Evolutionary conservation across 2,888 invertebrate species (phyloP), one percentile per base, ranked within the genome.

Genomic region (Xanthorhoe spadicearia): DNA sequence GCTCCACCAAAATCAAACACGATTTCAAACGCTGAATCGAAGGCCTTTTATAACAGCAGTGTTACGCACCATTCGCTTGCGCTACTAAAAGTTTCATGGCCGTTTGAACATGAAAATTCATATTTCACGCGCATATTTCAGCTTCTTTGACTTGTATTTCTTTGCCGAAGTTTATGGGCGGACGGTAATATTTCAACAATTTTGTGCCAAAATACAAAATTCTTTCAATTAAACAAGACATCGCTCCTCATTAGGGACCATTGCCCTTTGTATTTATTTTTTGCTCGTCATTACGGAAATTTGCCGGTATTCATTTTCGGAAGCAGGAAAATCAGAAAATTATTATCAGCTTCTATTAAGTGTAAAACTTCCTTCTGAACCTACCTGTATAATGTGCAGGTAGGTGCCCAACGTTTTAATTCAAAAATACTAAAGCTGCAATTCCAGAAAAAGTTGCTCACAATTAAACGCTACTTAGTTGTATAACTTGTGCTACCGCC

Each of bases 71-170:
- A 57, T 53, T 54, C 49, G 57, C 48, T 51, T 17, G 28, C 28
- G 63, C 52, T 52, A 19, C 63, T 58, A 17, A 54, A 64, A 58
- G 54, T 59, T 64, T 63, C 52, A 63, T 17, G 57, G 52, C 15
- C 57, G 63, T 48, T 57, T 35, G 19, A 52, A 58, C 63, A 63
- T 64, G 49, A 38, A 49, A 54, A 54, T 59, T 58, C 48, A 58
- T 64, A 64, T 64, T 58, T 54, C 28, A 38, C 49, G 57, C 53
- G 51, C 35, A 56, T 49, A 51, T 62, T 58, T 57, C 54, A 58
- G 49, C 48, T 58, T 54, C 49, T 59, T 54, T 49, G 53, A 58
- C 59, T 64, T 58, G 53, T 64, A 59, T 59, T 54, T 64, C 19
- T 64, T 59, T 58, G 38, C 19, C 48, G 17, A 64, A 64, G 64